Conservation (phyloP, 2,113 vertebrate genomes). For the Macquaria ambigua region DNA sequence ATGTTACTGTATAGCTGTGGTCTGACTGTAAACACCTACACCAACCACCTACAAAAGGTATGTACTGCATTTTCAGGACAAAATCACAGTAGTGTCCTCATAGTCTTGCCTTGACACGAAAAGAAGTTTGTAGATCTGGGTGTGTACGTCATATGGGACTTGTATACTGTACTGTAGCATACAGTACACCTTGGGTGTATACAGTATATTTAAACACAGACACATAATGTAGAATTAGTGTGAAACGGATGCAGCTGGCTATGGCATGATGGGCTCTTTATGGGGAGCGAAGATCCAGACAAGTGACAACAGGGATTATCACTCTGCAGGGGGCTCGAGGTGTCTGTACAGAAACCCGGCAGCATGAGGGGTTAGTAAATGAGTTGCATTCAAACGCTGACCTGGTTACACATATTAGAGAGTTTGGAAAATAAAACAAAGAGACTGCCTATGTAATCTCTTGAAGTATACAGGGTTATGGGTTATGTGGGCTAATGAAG, state of each 20-base stretch:
- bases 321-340: constrained; percentile 7
- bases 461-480: not conserved
- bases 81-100: too few species aligned
- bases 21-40: too few species aligned
- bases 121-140: not conserved
- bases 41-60: too few species aligned
- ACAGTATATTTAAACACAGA: not conserved
- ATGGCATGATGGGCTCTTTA: too few species aligned
- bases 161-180: not conserved
- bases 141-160: not conserved
- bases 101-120: not conserved
- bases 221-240: not conserved
- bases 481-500: not conserved
- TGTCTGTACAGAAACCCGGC: not conserved
- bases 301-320: too few species aligned
- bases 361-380: constrained; percentile 1
- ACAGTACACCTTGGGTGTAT: not conserved
- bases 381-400: constrained; percentile 48
- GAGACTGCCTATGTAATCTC: not conserved
- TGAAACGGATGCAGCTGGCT: too few species aligned
- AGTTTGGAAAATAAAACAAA: constrained; percentile 25
- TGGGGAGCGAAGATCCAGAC: too few species aligned
- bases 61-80: not conserved
- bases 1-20: too few species aligned
- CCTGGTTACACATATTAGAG: constrained; percentile 38